Base-by-base conservation (phyloP, 2,113 vertebrate genomes). In the Ailurus styani region DNA sequence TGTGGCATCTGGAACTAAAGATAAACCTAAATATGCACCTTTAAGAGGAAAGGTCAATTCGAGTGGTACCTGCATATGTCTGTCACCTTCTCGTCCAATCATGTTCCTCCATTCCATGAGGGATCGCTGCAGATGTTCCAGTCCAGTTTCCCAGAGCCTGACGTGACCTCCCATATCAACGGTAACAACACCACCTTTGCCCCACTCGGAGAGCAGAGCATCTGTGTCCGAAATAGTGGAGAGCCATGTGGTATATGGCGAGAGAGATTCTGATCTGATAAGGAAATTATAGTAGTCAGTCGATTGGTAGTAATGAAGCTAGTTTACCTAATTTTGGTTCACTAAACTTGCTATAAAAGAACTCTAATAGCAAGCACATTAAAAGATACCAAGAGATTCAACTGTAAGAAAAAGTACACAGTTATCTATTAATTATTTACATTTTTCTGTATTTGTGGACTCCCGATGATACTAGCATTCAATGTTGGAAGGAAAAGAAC, bases 61-160 rank as follows among this genome's bases (percentile, higher is more conserved):
- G 15, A 42, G 10, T 3, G 66, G 89, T 99, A 99, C 99, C 99
- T 99, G 99, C 52, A 99, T 18, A 4, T 99, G 99, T 66, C 98
- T 98, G 72, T 99, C 99, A 25, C 99, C 99, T 77, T 99, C 99
- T 70, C 99, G 98, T 15, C 99, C 99, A 29, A 99, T 99, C 99
- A 99, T 99, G 94, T 99, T 99, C 95, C 99, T 99, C 99, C 99
- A 99, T 2, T 99, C 99, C 98, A 99, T 98, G 90, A 99, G 99
- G 0, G 99, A 99, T 3, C 97, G 99, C 98, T 99, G 99, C 62
- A 99, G 98, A 42, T 97, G 99, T 45, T 99, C 99, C 54, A 99
- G 94, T 88, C 99, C 99, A 0, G 99, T 99, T 97, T 99, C 99
- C 99, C 99, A 99, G 0, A 99, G 98, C 34, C 99, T 98, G 84